Evolutionary conservation across 2,888 invertebrate genomes (phyloP).

Genomic region (Mesochorus sp.): DNA sequence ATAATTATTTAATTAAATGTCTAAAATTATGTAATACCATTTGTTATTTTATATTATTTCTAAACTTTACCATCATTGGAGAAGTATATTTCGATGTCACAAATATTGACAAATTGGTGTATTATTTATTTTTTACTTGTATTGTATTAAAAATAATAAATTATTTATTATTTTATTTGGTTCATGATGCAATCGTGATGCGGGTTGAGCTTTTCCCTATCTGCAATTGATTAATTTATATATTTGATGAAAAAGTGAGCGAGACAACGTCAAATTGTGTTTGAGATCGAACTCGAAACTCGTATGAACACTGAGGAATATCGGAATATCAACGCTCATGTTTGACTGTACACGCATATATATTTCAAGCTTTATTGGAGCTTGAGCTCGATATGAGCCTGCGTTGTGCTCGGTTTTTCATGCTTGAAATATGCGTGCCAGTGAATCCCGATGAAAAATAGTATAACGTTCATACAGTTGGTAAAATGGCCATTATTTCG

Average conservation of each 20-base stretch:
- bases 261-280: constrained; percentile 9
- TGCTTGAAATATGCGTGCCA: constrained; percentile 36
- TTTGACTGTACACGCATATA: background rate
- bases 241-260: background rate
- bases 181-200: too few species aligned
- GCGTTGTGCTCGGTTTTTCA: constrained; percentile 15
- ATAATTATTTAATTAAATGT: too few species aligned
- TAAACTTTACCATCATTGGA: too few species aligned
- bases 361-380: constrained; percentile 40
- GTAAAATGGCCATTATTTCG: constrained; percentile 50
- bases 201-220: background rate
- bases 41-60: too few species aligned
- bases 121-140: too few species aligned
- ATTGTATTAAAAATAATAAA: too few species aligned
- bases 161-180: too few species aligned
- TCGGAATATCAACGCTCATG: constrained; percentile 19
- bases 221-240: background rate
- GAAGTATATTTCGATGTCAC: too few species aligned
- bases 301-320: constrained; percentile 25
- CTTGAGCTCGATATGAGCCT: constrained; percentile 10
- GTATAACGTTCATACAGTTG: constrained; percentile 45
- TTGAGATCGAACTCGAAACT: constrained; percentile 34
- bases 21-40: too few species aligned
- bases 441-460: constrained; percentile 45
- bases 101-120: too few species aligned